phyloP scores from a whole-genome alignment of 2,888 invertebrate species.

The Caradrina clavipalpis region DNA sequence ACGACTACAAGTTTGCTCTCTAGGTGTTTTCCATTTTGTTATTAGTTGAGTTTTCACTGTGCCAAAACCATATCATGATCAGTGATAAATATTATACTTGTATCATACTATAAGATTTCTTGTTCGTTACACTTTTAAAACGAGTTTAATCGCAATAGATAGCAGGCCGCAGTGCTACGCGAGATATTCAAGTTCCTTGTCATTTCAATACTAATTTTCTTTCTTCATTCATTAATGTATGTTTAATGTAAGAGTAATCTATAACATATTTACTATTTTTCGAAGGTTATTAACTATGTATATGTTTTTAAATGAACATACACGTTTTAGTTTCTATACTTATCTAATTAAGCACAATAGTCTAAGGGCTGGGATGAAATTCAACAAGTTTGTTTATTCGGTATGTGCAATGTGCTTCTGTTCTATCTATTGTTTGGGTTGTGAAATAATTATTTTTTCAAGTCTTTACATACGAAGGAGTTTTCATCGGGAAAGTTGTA shows the following conservation, averaged over 20 bases:
- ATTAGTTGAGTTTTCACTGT: conserved; percentile 76
- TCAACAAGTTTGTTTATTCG: conserved; percentile 78
- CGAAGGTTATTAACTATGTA: conserved; percentile 84
- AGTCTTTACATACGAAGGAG: conserved; percentile 64
- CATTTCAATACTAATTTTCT: conserved; percentile 73
- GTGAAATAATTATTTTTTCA: conserved; percentile 69
- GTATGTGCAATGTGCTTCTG: conserved; percentile 57
- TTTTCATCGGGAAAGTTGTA: conserved; percentile 70
- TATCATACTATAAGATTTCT: conserved; percentile 70
- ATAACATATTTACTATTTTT: conserved; percentile 88
- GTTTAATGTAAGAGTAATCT: conserved; percentile 80
- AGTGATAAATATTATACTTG: conserved; percentile 80
- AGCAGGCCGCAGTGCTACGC: conserved; percentile 72
- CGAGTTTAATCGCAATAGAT: conserved; percentile 64
- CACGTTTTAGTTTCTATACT: conserved; percentile 79
- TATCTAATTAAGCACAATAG: conserved; percentile 87
- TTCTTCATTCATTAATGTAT: conserved; percentile 76
- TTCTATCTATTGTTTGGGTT: conserved; percentile 72
- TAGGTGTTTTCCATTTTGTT: conserved; percentile 69
- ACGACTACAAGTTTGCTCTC: conserved; percentile 71
- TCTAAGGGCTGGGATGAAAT: conserved; percentile 84
- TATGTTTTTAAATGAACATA: conserved; percentile 80
- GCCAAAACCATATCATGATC: conserved; percentile 88
- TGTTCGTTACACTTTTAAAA: conserved; percentile 67
- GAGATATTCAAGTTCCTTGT: conserved; percentile 84